Evolutionary conservation across 1,140 invertebrate genomes (phyloP), one percentile per base, ranked within the genome.

Genomic region (Papilio dardanus): DNA sequence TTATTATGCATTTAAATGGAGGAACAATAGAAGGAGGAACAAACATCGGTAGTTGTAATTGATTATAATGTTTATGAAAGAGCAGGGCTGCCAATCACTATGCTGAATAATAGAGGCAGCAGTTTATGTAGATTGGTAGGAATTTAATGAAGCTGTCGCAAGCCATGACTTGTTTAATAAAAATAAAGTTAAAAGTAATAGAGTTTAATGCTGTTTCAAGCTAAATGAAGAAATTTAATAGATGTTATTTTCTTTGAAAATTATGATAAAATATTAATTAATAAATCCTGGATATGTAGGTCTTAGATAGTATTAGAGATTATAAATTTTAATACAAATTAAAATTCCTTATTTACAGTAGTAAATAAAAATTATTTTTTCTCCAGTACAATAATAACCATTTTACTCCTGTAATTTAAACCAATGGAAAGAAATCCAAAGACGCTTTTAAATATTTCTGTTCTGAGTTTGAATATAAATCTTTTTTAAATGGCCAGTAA

Each of bases 11-110:
- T 69, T 37, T 33, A 54, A 28, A 50, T 30, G 24, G n/a, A 31
- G 28, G 46, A 28, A 54, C 71, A 73, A 73, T 73, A 19, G 71
- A 33, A 31, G 46, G 30, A n/a, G n/a, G n/a, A n/a, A n/a, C 42
- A 73, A 73, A 54, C 42, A 46, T 54, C 71, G 30, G 71, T 58
- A 73, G 46, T 46, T 33, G 16, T 73, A 58, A 73, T 33, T 40
- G 71, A 58, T 73, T 73, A 58, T 73, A 12, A 30, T 46, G 24
- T 73, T 73, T 73, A 73, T 31, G 24, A 54, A 68, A 73, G 69
- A 73, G 46, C 71, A 73, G 46, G 46, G 24, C 71, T 73, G 71
- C 46, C 71, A 73, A 73, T 73, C 71, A 58, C 71, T 73, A 4
- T 35, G 46, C 16, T 31, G 21, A 6, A 73, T 71, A 71, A 71